These are phyloP conservation scores for Microcebus jonahi DNA, from an alignment of 2,113 vertebrate genomes.

Conservation along the genomic window DNA sequence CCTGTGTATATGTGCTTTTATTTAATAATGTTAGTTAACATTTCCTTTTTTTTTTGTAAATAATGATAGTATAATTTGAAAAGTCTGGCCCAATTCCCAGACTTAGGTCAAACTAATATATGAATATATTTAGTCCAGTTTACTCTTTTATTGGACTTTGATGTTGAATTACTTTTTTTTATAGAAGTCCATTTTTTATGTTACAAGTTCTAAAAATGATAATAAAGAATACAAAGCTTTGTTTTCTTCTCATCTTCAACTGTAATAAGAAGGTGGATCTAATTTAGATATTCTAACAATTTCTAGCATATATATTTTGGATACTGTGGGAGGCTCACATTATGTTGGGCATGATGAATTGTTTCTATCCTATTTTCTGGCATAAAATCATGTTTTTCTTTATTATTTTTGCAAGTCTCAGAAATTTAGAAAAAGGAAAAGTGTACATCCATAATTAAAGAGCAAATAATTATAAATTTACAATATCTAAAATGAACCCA, in stretches of 20 bases:
- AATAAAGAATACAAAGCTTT: background rate
- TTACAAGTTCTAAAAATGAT: constrained; percentile 27
- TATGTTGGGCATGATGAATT: background rate
- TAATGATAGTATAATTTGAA: constrained; percentile 59
- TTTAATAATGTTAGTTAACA: constrained; percentile 58
- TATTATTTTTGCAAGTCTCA: constrained; percentile 33
- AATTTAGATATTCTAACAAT: constrained; percentile 36
- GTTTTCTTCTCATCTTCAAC: constrained; percentile 33
- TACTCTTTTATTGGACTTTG: constrained; percentile 55
- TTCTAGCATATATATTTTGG: background rate
- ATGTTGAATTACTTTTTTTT: constrained; percentile 29
- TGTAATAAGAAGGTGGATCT: constrained; percentile 44
- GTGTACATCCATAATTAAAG: background rate
- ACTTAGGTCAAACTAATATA: constrained; percentile 49
- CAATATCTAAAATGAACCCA: background rate
- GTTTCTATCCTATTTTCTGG: constrained; percentile 50
- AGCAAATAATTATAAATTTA: background rate
- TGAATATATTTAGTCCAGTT: constrained; percentile 42
- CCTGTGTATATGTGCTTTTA: constrained; percentile 48
- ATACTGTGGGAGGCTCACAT: constrained; percentile 34
- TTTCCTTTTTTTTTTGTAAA: constrained; percentile 65
- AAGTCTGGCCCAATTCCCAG: constrained; percentile 62
- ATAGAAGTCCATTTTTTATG: background rate
- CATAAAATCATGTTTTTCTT: background rate
- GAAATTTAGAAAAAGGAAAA: constrained; percentile 34